phyloP scores from a whole-genome alignment of 92 coral and sea anemone species.

The Pocillopora meandrina region DNA sequence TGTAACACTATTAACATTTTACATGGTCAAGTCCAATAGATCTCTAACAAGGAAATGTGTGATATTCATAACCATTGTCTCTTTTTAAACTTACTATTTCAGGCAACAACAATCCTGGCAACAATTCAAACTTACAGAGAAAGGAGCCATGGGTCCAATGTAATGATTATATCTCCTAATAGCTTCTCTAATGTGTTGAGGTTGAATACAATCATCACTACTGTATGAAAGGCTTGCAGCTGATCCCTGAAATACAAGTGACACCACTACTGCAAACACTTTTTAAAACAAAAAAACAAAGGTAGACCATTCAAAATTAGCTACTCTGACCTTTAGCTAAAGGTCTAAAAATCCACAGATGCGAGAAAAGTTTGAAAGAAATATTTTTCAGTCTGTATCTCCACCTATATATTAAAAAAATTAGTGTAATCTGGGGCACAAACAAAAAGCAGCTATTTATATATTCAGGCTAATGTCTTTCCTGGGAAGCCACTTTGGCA shows the following conservation, averaged over 20 bases:
- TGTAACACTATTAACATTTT: too few species aligned
- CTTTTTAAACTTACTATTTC: neutral
- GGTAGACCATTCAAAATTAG: neutral
- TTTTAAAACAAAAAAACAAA: neutral
- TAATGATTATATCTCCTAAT: constrained; percentile 86
- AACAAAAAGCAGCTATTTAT: too few species aligned
- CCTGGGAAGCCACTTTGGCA: too few species aligned
- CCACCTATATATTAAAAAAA: too few species aligned
- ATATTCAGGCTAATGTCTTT: too few species aligned
- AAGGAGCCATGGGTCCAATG: constrained; percentile 96
- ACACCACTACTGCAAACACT: neutral
- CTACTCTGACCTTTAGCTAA: neutral
- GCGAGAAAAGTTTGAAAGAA: too few species aligned
- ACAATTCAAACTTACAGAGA: constrained; percentile 71
- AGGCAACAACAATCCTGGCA: neutral
- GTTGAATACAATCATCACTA: constrained; percentile 92
- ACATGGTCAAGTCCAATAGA: too few species aligned
- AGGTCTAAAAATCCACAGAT: too few species aligned
- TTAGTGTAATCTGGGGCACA: too few species aligned
- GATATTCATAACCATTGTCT: too few species aligned
- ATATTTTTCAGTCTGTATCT: too few species aligned
- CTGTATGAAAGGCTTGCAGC: constrained; percentile 63
- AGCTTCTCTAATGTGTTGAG: constrained; percentile 94
- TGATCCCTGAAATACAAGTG: constrained; percentile 61
- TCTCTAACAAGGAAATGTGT: too few species aligned